Evolutionary conservation across 2,797 vertebrate species (phyloP).

Genomic region (Pseudochirops corinnae): DNA sequence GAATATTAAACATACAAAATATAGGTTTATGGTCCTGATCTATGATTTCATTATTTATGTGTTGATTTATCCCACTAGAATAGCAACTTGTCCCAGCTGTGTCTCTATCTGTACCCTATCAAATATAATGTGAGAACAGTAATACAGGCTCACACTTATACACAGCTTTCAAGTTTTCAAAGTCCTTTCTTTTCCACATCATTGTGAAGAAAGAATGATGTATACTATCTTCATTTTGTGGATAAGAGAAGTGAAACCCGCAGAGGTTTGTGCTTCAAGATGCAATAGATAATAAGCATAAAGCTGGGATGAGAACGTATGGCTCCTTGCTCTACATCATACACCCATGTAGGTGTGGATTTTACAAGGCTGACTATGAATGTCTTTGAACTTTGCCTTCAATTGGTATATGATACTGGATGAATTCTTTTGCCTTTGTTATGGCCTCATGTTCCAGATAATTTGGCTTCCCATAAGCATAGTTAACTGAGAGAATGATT

Average conservation of each 20-base stretch:
- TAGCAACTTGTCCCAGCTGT: too few species aligned
- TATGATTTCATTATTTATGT: too few species aligned
- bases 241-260: not conserved
- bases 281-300: not conserved
- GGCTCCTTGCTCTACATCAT: not conserved
- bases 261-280: not conserved
- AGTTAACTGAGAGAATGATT: not conserved
- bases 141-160: not conserved
- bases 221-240: not conserved
- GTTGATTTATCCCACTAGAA: too few species aligned
- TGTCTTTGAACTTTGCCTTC: not conserved
- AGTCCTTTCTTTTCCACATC: not conserved
- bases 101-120: too few species aligned
- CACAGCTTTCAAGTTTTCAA: not conserved
- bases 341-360: not conserved
- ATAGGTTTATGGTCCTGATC: not conserved
- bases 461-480: not conserved
- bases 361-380: not conserved
- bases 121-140: not conserved
- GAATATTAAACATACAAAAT: not conserved
- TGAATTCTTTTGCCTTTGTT: not conserved
- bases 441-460: not conserved
- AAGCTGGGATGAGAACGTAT: not conserved
- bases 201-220: not conserved
- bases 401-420: not conserved